Percentiles rank a stretch among this genome's conserved stretches.
phyloP scores from a whole-genome alignment of 2,888 invertebrate species.

The Callimorpha dominula region DNA sequence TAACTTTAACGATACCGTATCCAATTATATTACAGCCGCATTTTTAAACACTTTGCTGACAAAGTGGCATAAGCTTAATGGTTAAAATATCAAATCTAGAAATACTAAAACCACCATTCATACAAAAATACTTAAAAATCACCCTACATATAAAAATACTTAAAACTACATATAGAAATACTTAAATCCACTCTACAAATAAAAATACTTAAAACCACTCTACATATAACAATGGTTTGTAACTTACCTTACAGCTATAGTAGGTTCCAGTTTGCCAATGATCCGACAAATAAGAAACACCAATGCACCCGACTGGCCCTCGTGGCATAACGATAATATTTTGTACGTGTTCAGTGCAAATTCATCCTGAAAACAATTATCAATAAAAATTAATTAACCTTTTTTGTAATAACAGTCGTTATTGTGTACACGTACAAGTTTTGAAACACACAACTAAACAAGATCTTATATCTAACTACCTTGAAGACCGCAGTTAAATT shows the following conservation, averaged over 20 bases:
- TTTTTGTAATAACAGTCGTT: too few species aligned
- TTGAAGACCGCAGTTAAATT: too few species aligned
- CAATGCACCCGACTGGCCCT: conserved; percentile 90
- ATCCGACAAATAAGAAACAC: conserved; percentile 90
- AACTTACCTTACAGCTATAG: conserved; percentile 71
- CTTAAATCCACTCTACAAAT: too few species aligned
- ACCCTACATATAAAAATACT: neutral
- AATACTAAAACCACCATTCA: neutral
- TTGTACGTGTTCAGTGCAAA: conserved; percentile 90
- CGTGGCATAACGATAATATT: conserved; percentile 90
- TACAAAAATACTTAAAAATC: conserved; percentile 37
- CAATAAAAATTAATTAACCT: too few species aligned
- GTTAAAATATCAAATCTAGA: neutral
- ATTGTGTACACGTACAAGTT: too few species aligned
- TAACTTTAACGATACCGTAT: too few species aligned
- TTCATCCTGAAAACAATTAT: conserved; percentile 84
- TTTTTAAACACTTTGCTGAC: neutral
- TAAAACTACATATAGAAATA: too few species aligned
- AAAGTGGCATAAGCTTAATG: too few species aligned
- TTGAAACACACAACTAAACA: too few species aligned
- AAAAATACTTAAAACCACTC: neutral
- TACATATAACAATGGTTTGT: neutral
- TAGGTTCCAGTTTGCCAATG: conserved; percentile 88
- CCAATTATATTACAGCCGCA: too few species aligned
- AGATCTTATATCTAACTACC: too few species aligned